Conservation (phyloP, 2,888 invertebrate genomes). For the Kryphioiulus occultus region DNA sequence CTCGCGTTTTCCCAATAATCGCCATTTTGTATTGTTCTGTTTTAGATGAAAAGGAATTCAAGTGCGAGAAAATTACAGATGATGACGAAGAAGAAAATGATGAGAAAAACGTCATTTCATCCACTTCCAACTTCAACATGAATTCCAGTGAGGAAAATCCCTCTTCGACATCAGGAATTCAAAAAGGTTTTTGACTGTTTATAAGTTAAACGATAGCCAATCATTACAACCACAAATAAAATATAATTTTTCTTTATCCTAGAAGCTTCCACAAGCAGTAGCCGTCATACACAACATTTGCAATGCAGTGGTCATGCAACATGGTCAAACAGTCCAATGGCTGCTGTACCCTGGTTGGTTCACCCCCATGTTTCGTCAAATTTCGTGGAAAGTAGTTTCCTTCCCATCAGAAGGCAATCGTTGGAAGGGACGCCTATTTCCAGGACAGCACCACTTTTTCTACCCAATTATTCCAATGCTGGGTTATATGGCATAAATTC, state of each 20-base stretch:
- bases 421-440: not conserved
- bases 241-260: too few species aligned
- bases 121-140: slow-evolving; percentile 6
- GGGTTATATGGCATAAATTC: slow-evolving; percentile 37
- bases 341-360: slow-evolving; percentile 38
- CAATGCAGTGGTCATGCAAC: not conserved
- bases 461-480: slow-evolving; percentile 38
- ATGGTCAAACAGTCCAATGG: slow-evolving; percentile 33
- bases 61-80: slow-evolving; percentile 18
- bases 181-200: not conserved
- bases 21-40: not conserved
- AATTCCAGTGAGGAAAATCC: not conserved
- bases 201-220: not conserved
- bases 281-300: not conserved
- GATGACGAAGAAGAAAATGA: slow-evolving; percentile 3
- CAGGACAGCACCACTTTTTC: not conserved
- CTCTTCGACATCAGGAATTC: not conserved
- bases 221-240: too few species aligned
- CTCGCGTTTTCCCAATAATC: not conserved
- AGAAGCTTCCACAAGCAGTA: not conserved
- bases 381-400: slow-evolving; percentile 30
- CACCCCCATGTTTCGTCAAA: slow-evolving; percentile 1
- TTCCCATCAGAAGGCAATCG: not conserved
- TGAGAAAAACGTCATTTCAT: slow-evolving; percentile 3
- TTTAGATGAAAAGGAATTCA: slow-evolving; percentile 13